phyloP scores from a whole-genome alignment of 53 echinoderm and acorn worm species.

The Patiria pectinifera region DNA sequence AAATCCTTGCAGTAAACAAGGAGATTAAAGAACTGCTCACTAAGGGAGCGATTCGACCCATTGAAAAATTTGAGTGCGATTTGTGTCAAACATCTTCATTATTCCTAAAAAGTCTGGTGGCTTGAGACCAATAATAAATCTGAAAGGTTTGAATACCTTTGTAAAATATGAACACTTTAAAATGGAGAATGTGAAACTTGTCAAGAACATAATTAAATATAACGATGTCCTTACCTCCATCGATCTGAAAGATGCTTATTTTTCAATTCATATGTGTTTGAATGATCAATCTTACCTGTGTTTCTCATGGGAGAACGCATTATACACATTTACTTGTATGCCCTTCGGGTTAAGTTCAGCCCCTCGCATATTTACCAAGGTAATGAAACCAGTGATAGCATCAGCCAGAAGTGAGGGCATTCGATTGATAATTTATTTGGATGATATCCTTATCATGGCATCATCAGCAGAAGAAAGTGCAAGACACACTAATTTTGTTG shows the following conservation, averaged over 20 bases:
- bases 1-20: not conserved
- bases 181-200: conserved; percentile 53
- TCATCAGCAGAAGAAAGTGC: too few species aligned
- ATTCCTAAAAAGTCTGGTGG: conserved; percentile 49
- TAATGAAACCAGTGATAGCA: not conserved
- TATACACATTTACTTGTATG: not conserved
- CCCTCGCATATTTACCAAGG: not conserved
- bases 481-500: too few species aligned
- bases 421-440: too few species aligned
- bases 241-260: not conserved
- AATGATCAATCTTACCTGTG: conserved; percentile 19
- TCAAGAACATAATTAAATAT: conserved; percentile 33
- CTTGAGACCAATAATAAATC: conserved; percentile 63
- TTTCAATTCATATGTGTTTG: conserved; percentile 25
- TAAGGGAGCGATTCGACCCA: conserved; percentile 37
- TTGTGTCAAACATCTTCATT: conserved; percentile 45
- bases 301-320: conserved; percentile 21
- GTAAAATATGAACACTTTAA: conserved; percentile 59
- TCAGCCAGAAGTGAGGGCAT: not conserved
- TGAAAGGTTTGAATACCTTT: conserved; percentile 53
- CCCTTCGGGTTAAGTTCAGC: not conserved
- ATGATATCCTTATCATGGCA: not conserved
- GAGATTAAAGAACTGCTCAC: conserved; percentile 33
- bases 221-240: conserved; percentile 10
- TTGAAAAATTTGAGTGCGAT: conserved; percentile 11